These are phyloP conservation scores for Eriosoma lanigerum DNA, from an alignment of 1,140 invertebrate species.

Conservation along the genomic window DNA sequence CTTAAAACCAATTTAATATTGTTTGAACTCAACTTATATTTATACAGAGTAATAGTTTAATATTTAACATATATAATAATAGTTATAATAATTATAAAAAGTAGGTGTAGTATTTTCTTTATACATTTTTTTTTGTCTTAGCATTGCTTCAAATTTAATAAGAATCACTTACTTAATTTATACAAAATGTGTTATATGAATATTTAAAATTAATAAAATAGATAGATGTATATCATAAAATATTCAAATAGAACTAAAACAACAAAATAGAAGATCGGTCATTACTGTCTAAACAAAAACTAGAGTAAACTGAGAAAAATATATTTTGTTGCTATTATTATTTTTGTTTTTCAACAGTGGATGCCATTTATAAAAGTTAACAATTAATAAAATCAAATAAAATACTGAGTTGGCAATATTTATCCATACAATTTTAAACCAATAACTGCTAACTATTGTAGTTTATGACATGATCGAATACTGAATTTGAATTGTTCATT, in stretches of 20 bases:
- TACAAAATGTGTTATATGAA: background rate
- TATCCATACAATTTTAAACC: conserved; percentile 23
- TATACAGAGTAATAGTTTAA: conserved; percentile 20
- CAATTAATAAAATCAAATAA: conserved; percentile 38
- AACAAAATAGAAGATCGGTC: background rate
- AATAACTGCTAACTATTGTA: conserved; percentile 28
- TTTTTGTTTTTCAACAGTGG: conserved; percentile 8
- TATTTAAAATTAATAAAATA: background rate
- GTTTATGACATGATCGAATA: conserved; percentile 19
- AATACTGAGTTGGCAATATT: conserved; percentile 45
- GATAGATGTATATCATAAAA: background rate
- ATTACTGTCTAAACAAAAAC: background rate
- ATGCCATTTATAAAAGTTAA: conserved; percentile 6
- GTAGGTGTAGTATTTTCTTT: background rate
- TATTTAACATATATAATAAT: background rate
- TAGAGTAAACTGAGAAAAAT: background rate
- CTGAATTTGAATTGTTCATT: conserved; percentile 34
- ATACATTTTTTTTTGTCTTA: background rate
- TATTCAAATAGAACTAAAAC: background rate
- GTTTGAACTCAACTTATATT: background rate
- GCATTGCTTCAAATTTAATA: conserved; percentile 19
- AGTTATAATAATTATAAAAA: background rate
- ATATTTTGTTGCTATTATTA: background rate
- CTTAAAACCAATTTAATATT: conserved; percentile 11
- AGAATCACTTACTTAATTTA: background rate